Conservation (phyloP, 2,888 invertebrate species). For the Watsonalla cultraria region DNA sequence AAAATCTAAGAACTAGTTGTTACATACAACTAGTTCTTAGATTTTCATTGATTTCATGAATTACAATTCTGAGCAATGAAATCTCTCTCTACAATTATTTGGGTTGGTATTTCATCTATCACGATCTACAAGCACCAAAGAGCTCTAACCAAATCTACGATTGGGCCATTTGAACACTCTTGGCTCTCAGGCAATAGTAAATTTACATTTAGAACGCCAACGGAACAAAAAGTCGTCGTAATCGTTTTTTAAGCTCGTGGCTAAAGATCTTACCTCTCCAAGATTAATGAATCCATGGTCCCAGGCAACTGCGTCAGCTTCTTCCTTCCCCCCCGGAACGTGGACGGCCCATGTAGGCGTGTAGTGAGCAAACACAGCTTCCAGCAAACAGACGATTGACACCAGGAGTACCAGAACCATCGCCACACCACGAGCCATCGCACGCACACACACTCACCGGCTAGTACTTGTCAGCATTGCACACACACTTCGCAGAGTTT, state of each 20-base stretch:
- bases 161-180: too few species aligned
- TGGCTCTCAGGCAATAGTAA: too few species aligned
- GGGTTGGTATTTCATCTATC: too few species aligned
- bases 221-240: too few species aligned
- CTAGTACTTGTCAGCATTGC: constrained; percentile 76
- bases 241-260: neutral
- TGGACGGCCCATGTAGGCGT: constrained; percentile 93
- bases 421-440: constrained; percentile 61
- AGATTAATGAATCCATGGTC: constrained; percentile 91
- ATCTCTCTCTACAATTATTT: too few species aligned
- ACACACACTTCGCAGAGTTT: constrained; percentile 44
- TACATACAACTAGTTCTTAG: too few species aligned
- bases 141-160: too few species aligned
- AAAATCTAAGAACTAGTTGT: too few species aligned
- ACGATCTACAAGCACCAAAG: too few species aligned
- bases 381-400: constrained; percentile 42
- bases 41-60: too few species aligned
- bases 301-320: constrained; percentile 85
- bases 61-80: too few species aligned
- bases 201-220: too few species aligned
- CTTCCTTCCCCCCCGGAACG: constrained; percentile 82
- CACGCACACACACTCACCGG: constrained; percentile 62
- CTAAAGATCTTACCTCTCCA: constrained; percentile 84
- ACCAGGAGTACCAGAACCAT: constrained; percentile 53
- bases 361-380: constrained; percentile 74